Evolutionary conservation across 2,797 vertebrate genomes (phyloP).

Genomic region (Emys orbicularis): DNA sequence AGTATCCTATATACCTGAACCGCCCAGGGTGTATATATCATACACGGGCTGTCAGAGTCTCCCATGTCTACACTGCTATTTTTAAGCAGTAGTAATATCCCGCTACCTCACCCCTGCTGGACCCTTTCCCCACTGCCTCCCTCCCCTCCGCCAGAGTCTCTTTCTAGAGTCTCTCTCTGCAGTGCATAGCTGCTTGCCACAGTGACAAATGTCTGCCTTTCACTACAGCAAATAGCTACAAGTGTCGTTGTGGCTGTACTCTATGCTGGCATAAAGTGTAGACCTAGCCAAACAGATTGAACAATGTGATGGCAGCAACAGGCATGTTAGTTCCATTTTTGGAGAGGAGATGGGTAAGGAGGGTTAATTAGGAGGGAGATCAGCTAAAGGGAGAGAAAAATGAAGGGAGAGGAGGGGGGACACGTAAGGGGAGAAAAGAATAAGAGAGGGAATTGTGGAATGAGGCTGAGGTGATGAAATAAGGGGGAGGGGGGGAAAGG

Average conservation of each 20-base stretch:
- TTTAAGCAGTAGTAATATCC: background rate
- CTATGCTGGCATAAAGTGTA: background rate
- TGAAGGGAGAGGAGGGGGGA: too few relatives aligned
- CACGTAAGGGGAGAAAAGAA: too few relatives aligned
- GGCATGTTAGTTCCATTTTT: background rate
- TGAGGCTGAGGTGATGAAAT: background rate
- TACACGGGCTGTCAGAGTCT: background rate
- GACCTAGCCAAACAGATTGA: background rate
- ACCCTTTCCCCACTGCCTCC: background rate
- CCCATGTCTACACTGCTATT: background rate
- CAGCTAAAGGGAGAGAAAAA: background rate
- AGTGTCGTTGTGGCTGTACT: background rate
- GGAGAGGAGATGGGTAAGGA: background rate
- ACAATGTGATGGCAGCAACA: background rate
- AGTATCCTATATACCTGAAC: background rate
- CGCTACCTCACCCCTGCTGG: background rate
- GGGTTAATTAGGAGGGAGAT: too few relatives aligned
- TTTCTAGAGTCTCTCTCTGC: background rate
- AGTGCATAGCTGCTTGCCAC: background rate
- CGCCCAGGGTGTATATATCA: background rate
- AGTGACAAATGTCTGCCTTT: background rate
- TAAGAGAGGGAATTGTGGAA: background rate
- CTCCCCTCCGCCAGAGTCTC: background rate
- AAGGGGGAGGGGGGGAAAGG: background rate
- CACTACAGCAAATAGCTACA: background rate